phyloP scores from a whole-genome alignment of 1,140 invertebrate species.

The Ylistrum balloti region DNA sequence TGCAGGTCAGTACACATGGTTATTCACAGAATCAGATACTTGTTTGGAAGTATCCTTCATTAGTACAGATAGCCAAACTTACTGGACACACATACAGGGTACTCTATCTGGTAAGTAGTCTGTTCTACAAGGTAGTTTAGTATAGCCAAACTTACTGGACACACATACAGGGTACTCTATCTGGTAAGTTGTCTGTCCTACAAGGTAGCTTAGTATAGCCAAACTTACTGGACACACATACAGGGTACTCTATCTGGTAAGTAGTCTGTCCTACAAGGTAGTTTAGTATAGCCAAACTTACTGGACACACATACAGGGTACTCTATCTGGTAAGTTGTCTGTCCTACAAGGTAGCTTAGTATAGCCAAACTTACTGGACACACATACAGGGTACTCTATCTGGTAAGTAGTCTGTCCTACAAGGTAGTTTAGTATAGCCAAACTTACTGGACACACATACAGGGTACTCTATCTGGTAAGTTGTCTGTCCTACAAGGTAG shows the following conservation, averaged over 20 bases:
- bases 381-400: conserved; percentile 97
- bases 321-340: conserved; percentile 93
- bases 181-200: too few species aligned
- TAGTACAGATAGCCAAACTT: conserved; percentile 98
- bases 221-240: conserved; percentile 97
- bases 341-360: too few species aligned
- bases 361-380: conserved; percentile 99
- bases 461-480: too few species aligned
- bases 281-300: conserved; percentile 84
- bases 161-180: too few species aligned
- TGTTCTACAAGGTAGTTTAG: background rate
- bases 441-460: too few species aligned
- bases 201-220: too few species aligned
- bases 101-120: conserved; percentile 89
- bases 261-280: conserved; percentile 65
- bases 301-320: conserved; percentile 98
- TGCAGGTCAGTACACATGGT: conserved; percentile 95
- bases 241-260: conserved; percentile 94
- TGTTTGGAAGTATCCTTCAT: conserved; percentile 99
- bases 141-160: too few species aligned
- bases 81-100: conserved; percentile 99
- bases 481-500: too few species aligned
- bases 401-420: conserved; percentile 83
- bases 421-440: too few species aligned
- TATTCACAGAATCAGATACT: conserved; percentile 99